Evolutionary conservation across 1,140 invertebrate species (phyloP).

Genomic region (Papilio machaon): DNA sequence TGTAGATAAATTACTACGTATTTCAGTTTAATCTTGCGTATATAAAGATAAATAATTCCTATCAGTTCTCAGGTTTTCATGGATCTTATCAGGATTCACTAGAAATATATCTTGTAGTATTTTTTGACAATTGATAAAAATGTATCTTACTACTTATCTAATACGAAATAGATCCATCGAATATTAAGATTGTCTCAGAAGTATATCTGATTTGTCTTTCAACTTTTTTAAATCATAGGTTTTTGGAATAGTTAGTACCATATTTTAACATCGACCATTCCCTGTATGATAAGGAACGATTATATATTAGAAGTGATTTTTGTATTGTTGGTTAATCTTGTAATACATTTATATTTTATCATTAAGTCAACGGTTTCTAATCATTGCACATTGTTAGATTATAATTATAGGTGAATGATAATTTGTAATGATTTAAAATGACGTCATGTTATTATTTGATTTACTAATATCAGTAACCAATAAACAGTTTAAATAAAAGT

Average conservation of each 20-base stretch:
- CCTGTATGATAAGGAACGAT: too few relatives aligned
- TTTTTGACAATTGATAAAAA: not conserved
- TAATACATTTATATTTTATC: not conserved
- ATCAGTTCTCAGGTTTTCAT: not conserved
- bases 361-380: not conserved
- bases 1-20: not conserved
- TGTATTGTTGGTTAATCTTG: not conserved
- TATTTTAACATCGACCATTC: not conserved
- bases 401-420: not conserved
- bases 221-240: not conserved
- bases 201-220: not conserved
- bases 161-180: not conserved
- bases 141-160: not conserved
- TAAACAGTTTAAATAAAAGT: not conserved
- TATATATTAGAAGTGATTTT: too few relatives aligned
- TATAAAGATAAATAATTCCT: not conserved
- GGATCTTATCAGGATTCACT: not conserved
- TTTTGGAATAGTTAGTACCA: not conserved
- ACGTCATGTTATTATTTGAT: not conserved
- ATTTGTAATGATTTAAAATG: not conserved
- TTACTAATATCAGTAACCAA: not conserved
- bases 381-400: not conserved
- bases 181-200: not conserved
- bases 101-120: not conserved
- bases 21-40: not conserved